Base-by-base conservation (phyloP, 2,888 invertebrate species). In the Acronicta psi region DNA sequence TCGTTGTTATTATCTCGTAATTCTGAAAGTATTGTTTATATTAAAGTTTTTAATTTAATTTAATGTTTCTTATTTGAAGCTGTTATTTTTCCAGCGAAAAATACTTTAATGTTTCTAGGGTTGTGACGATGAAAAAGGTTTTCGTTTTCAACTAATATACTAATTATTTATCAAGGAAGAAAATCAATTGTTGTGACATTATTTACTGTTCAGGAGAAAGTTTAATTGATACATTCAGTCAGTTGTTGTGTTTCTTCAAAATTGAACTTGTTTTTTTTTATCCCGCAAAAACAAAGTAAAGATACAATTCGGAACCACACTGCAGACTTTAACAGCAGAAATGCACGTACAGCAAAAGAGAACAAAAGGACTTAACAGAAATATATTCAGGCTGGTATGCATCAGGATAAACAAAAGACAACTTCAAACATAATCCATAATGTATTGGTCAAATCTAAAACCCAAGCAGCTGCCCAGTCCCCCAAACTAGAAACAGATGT, bases 401-500 rank as follows among this genome's bases (percentile, higher is more conserved):
- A 29, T 18, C 7, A 23, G 36, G 2, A 18, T n/a, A 45, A 49
- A 51, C 17, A 34, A 54, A 54, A 47, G 9, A n/a, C 23, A 45
- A 47, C 14, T 11, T 8, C 38, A 13, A 60, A 66, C 44, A 71
- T 50, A 55, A 52, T 68, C 54, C 67, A 71, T 68, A 59, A 68
- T 71, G 60, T 60, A 66, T 53, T 49, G 56, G 46, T 52, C 46
- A 57, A 73, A 60, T 46, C 55, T 41, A 47, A 62, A 43, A 59
- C 36, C 43, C 18, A 44, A 58, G 50, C 54, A 47, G 73, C 44
- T 13, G 18, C 59, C 41, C 36, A 42, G 14, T 41, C 47, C 25
- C 11, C 34, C 3, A 45, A 70, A 60, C 55, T 34, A 51, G 57
- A 61, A 73, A 73, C 83, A 81, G 77, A 80, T 86, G 84, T 81